These are phyloP conservation scores for Gymnocheta viridis DNA, from an alignment of 2,888 invertebrate species.

Conservation along the genomic window DNA sequence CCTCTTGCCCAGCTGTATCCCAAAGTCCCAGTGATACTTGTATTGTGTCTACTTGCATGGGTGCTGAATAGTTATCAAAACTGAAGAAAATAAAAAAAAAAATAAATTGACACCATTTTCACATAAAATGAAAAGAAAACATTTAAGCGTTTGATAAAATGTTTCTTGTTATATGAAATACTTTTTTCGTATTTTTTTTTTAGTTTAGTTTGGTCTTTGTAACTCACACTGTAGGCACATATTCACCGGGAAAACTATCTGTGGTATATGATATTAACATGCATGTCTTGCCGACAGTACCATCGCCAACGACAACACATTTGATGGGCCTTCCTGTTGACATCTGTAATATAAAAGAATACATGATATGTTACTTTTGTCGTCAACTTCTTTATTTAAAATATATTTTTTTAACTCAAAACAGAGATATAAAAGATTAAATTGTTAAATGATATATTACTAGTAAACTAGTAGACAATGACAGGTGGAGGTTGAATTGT, in stretches of 20 bases:
- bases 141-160: constrained; percentile 9
- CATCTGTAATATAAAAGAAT: constrained; percentile 83
- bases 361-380: constrained; percentile 62
- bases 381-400: constrained; percentile 27
- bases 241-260: constrained; percentile 96
- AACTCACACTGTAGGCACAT: constrained; percentile 96
- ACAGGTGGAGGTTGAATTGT: no score
- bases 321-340: constrained; percentile 96
- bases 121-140: neutral
- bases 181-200: neutral
- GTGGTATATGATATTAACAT: constrained; percentile 96
- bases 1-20: constrained; percentile 98
- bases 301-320: constrained; percentile 96
- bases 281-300: constrained; percentile 96
- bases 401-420: neutral
- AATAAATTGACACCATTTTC: constrained; percentile 26
- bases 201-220: constrained; percentile 5
- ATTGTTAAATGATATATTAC: neutral
- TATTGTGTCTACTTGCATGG: constrained; percentile 99
- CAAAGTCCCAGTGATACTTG: constrained; percentile 97
- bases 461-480: no score
- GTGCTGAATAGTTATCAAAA: constrained; percentile 99
- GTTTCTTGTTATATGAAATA: neutral
- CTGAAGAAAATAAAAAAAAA: constrained; percentile 79
- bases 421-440: constrained; percentile 23